Base-by-base conservation (phyloP, 2,113 vertebrate genomes). In the Elaphurus davidianus region DNA sequence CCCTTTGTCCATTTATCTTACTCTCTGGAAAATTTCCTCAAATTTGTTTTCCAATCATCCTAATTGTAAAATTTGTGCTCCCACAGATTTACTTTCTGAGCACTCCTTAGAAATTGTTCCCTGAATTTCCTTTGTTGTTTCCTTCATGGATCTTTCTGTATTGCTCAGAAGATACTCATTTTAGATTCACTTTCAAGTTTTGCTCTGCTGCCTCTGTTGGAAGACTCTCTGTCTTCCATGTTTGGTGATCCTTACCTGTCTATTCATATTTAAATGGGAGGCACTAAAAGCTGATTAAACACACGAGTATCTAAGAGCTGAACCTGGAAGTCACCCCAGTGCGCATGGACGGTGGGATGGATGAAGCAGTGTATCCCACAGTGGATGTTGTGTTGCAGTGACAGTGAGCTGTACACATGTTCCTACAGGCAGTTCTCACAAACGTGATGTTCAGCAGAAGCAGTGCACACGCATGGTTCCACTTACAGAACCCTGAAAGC, bases 311-410 rank as follows among this genome's bases (percentile, higher is more conserved):
- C 79, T 40, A 76, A 64, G 33, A n/a, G 57, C 45, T 27, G 6
- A 81, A 33, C 33, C 25, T 33, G 81, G 36, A 33, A 76, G 28
- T 8, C 6, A 21, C 50, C 23, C 23, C 40, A 27, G 60, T 7
- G 52, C 30, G 47, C 36, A 6, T 50, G 33, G 16, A 15, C 13
- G 10, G 27, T n/a, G 28, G 43, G 52, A 1, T 6, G 30, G 28
- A 5, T n/a, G 16, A 27, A 33, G 14, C 45, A 16, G n/a, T 1
- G 3, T 23, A 2, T 6, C 25, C 10, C 52, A 21, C 40, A 12
- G 16, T 0, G 1, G 60, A 23, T 13, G 0, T 2, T 88, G 2
- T 10, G 36, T 3, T 17, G 23, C 84, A 6, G 36, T 5, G 30
- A 17, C 28, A 13, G 21, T 13, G 3, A 16, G 9, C 5, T 15